Evolutionary conservation across 2,797 vertebrate species (phyloP).

Genomic region (Sebastes itinus): DNA sequence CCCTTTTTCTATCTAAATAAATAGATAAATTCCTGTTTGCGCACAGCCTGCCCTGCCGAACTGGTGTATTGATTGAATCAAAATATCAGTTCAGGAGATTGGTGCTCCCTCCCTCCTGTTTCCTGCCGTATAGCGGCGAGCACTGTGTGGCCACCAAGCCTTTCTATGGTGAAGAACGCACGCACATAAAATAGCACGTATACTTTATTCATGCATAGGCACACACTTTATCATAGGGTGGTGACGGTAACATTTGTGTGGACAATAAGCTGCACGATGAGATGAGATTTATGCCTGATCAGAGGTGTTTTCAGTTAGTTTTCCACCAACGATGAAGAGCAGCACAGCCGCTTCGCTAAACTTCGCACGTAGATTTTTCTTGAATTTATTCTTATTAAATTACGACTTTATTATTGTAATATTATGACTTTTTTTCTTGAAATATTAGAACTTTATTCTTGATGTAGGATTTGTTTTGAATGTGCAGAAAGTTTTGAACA

Average conservation of each 20-base stretch:
- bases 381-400: too few species aligned
- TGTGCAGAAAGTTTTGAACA: too few species aligned
- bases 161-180: neutral
- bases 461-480: too few species aligned
- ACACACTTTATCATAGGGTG: neutral
- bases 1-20: neutral
- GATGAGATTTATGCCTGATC: neutral
- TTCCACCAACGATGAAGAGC: neutral
- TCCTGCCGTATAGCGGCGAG: neutral
- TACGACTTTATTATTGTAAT: too few species aligned
- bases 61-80: neutral
- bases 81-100: neutral
- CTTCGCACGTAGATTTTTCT: too few species aligned
- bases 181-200: accelerated
- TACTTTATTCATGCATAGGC: neutral
- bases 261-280: neutral
- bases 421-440: too few species aligned
- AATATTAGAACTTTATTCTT: too few species aligned
- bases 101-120: neutral
- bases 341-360: accelerated
- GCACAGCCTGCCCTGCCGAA: too few species aligned
- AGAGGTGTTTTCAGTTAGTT: neutral
- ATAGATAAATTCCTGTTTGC: neutral
- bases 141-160: neutral
- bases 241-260: neutral